Percentiles rank a stretch among this genome's conserved stretches.
These are phyloP conservation scores for Tamandua tetradactyla DNA, from an alignment of 2,797 vertebrate species.

Conservation along the genomic window DNA sequence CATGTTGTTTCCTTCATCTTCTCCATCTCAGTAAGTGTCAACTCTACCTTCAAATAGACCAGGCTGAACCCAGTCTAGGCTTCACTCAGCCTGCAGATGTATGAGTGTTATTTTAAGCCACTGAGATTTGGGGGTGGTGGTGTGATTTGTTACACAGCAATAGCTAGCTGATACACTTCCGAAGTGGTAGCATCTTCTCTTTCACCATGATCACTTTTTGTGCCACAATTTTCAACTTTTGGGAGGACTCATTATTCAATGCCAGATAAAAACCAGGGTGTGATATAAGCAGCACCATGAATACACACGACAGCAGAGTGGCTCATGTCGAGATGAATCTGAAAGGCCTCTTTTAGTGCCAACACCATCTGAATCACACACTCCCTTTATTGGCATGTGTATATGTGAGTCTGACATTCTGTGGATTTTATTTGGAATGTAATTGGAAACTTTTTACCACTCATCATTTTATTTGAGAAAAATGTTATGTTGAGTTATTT, in stretches of 20 bases:
- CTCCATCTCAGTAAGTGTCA: background rate
- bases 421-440: background rate
- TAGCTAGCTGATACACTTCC: background rate
- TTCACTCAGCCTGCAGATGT: background rate
- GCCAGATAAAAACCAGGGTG: background rate
- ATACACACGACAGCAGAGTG: accelerated
- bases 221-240: background rate
- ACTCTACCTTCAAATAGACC: background rate
- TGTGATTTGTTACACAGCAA: background rate
- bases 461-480: background rate
- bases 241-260: background rate
- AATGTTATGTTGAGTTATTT: background rate
- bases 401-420: background rate
- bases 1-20: background rate
- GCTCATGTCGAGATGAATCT: accelerated
- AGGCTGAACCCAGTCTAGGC: background rate
- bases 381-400: too few relatives aligned
- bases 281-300: accelerated
- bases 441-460: background rate
- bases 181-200: background rate
- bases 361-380: background rate
- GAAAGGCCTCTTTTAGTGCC: background rate
- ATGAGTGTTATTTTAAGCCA: background rate
- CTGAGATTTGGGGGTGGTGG: background rate
- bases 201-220: background rate